Conservation (phyloP, 2,888 invertebrate genomes). For the Gandaritis pyraliata region DNA sequence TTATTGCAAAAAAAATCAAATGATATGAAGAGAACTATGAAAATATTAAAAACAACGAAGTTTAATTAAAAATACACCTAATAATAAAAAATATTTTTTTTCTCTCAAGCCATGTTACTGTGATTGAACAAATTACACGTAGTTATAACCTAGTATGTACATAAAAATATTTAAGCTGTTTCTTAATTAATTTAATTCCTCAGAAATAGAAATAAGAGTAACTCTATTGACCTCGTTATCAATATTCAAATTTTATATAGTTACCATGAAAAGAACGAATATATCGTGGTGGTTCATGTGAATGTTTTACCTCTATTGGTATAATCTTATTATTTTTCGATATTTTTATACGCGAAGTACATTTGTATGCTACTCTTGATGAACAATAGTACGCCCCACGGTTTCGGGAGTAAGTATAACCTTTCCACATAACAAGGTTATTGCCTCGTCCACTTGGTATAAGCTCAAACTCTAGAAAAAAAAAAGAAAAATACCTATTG, state of each 20-base stretch:
- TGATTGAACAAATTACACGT: too few relatives aligned
- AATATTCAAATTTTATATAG: neutral
- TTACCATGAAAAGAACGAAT: neutral
- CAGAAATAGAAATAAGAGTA: too few relatives aligned
- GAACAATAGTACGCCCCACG: conserved; percentile 6
- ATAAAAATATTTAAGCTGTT: too few relatives aligned
- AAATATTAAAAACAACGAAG: too few relatives aligned
- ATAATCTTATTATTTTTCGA: neutral
- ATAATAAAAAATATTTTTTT: too few relatives aligned
- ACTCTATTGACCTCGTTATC: neutral
- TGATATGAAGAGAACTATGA: too few relatives aligned
- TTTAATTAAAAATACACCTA: too few relatives aligned
- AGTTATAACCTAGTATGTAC: too few relatives aligned
- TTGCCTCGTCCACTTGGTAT: conserved; percentile 1
- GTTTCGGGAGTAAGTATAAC: neutral
- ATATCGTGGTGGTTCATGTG: conserved; percentile 5
- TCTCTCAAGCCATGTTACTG: too few relatives aligned
- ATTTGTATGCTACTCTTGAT: neutral
- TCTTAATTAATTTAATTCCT: too few relatives aligned
- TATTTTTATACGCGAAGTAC: neutral
- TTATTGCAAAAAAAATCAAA: too few relatives aligned
- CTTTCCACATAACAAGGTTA: conserved; percentile 5
- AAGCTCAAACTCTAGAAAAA: neutral
- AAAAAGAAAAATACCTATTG: neutral
- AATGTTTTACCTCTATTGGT: neutral